Base-by-base conservation (phyloP, 2,797 vertebrate species). In the Enteromius anoplus region DNA sequence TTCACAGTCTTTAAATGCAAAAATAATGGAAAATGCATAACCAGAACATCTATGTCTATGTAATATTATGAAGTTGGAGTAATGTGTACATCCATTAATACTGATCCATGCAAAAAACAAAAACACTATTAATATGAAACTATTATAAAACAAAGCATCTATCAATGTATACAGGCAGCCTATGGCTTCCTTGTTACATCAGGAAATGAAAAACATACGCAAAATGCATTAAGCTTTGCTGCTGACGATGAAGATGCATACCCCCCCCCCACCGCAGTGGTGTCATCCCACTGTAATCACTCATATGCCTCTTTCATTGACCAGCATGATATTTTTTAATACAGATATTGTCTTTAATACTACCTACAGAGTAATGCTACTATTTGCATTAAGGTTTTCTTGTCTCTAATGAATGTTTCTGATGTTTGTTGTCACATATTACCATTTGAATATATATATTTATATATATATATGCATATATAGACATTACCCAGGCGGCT, bases 321-420 rank as follows among this genome's bases (percentile, higher is more conserved):
- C 32, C 55, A 72, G 75, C 21, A 42, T 72, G 26, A 49, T 71
- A 77, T 58, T 83, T 23, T 45, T 34, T 5, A 65, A 75, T 42
- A 47, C 17, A 51, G 11, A 55, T 75, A 69, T 66, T 49, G 64
- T 65, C 68, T 64, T 51, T 45, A n/a, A 1, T 69, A 62, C 78
- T 73, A 62, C 71, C 66, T 75, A 78, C 29, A 58, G 23, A 55
- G 73, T 62, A 79, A 79, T 89, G 91, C 90, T 87, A 88, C 91
- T 93, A 93, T 93, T 95, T 96, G 95, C 95, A 94, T 96, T 96
- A 97, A 96, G 96, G 91, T 96, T 96, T 91, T 92, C 87, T 89
- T 73, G 91, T 93, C 92, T 91, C 93, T 89, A 91, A 92, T 92
- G 89, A 90, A 81, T 92, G 88, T 88, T 82, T 72, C 81, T 88